Conservation (phyloP, 1,140 invertebrate genomes). For the Rhysida immarginata region DNA sequence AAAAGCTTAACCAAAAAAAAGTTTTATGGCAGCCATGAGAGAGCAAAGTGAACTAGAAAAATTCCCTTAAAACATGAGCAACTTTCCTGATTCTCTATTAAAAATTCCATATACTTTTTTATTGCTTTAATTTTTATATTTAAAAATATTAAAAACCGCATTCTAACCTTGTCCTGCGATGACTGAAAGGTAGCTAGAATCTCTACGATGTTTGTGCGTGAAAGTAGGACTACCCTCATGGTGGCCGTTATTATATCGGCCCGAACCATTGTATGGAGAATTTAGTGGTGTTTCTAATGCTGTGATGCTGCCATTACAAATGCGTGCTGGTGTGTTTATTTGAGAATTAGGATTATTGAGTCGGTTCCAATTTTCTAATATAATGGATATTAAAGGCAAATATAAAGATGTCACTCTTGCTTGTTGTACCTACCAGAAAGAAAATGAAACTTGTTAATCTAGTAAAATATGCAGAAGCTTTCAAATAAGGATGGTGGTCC, state of each 20-base stretch:
- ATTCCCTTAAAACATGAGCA: too few species aligned
- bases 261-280: neutral
- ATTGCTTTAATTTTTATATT: neutral
- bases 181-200: constrained; percentile 56
- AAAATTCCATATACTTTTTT: too few species aligned
- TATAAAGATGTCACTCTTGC: constrained; percentile 75
- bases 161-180: constrained; percentile 54
- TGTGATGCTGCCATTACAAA: constrained; percentile 1
- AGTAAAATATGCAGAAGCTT: too few species aligned
- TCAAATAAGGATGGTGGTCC: too few species aligned
- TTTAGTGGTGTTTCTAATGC: constrained; percentile 1
- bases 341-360: constrained; percentile 29
- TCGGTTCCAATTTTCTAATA: constrained; percentile 57
- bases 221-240: neutral
- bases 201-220: constrained; percentile 32
- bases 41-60: too few species aligned
- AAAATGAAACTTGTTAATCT: too few species aligned
- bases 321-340: neutral
- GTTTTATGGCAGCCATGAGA: too few species aligned
- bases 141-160: constrained; percentile 8
- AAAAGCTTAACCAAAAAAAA: too few species aligned
- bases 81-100: too few species aligned
- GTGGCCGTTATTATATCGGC: neutral
- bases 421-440: constrained; percentile 63
- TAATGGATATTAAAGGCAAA: constrained; percentile 70